Percentiles rank a stretch among this genome's conserved stretches.
Conservation (phyloP, 2,888 invertebrate genomes). For the Patella pellucida region DNA sequence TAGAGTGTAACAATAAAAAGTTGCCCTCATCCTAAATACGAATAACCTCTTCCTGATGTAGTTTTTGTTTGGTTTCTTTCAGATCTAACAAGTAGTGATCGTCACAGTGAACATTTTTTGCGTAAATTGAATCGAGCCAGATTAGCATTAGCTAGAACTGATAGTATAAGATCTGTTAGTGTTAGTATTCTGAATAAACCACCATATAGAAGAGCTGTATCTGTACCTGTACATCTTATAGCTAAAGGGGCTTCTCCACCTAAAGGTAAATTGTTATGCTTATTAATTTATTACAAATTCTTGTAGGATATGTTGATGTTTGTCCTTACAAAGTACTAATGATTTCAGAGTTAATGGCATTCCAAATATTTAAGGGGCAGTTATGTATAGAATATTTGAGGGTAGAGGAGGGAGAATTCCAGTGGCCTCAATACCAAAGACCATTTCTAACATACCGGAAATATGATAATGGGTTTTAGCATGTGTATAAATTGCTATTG, state of each 20-base stretch:
- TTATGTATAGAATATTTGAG: too few relatives aligned
- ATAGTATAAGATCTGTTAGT: slow-evolving; percentile 81
- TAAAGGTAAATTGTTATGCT: slow-evolving; percentile 45
- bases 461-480: too few relatives aligned
- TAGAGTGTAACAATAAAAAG: background rate
- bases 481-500: too few relatives aligned
- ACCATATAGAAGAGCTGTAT: slow-evolving; percentile 95
- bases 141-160: slow-evolving; percentile 77
- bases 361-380: too few relatives aligned
- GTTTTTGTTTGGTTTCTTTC: slow-evolving; percentile 41
- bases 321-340: too few relatives aligned
- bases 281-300: too few relatives aligned
- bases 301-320: too few relatives aligned
- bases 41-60: too few relatives aligned
- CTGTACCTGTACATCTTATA: slow-evolving; percentile 79
- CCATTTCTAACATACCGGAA: too few relatives aligned
- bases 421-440: too few relatives aligned
- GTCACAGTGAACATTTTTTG: slow-evolving; percentile 86
- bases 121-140: slow-evolving; percentile 90
- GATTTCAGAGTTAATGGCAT: too few relatives aligned
- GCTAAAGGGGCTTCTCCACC: slow-evolving; percentile 54
- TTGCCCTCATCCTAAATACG: background rate
- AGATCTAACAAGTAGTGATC: slow-evolving; percentile 91
- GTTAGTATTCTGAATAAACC: slow-evolving; percentile 92
- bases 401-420: too few relatives aligned